Evolutionary conservation across 2,797 vertebrate genomes (phyloP), one percentile per base, ranked within the genome.

Genomic region (Poliocrania exsul): DNA sequence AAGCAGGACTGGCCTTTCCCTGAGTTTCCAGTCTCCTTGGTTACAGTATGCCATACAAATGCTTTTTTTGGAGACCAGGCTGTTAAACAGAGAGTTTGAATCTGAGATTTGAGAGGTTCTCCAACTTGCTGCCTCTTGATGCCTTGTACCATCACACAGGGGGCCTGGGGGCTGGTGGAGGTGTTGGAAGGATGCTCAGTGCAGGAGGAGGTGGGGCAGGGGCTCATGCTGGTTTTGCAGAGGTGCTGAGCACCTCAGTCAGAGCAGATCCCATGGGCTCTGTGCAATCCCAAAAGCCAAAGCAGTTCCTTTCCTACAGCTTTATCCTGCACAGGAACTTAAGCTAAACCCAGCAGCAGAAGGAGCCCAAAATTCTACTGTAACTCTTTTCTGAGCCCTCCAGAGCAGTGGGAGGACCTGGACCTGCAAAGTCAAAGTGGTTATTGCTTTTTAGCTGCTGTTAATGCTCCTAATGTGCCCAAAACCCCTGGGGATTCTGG

Each of bases 21-120:
- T 0, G 21, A 24, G 65, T 78, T 90, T 6, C 73, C 73, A 1
- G 53, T 95, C 91, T 92, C 94, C 95, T 93, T 91, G 94, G 93
- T 94, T 89, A 95, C 93, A 8, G 44, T 13, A 16, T 1, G 1
- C 56, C 2, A 13, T 38, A 13, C 29, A n/a, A 60, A 44, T 1
- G 28, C 4, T 71, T 1, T 6, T 44, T 44, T 65, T 1, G 0
- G 65, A 44, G 77, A 35, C 57, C 67, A 35, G 86, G 50, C 64
- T 83, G 75, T 3, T 3, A 10, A 23, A 26, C 65, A 60, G 56
- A 10, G 56, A 31, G 51, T 44, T 35, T 5, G 62, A 40, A 38
- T 46, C 54, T 33, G n/a, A 2, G 16, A 1, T 4, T 4, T 9
- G 46, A 58, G 84, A 33, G 67, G 13, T 47, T 71, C 37, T 57